Evolutionary conservation across 2,888 invertebrate species (phyloP).

Genomic region (Eristalis arbustorum): DNA sequence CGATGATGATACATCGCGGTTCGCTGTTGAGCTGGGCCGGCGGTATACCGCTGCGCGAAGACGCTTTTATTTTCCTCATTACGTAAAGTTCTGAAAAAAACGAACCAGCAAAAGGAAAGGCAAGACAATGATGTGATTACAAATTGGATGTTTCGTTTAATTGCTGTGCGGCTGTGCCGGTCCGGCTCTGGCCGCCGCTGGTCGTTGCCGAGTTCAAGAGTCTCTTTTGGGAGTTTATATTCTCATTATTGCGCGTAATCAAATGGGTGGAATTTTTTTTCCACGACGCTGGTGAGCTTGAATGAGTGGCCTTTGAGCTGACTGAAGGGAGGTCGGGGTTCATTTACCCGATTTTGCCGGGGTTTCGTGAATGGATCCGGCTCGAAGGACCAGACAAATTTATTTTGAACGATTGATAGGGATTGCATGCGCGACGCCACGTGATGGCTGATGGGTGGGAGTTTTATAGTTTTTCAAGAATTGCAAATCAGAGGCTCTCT

Average conservation of each 20-base stretch:
- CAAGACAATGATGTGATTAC: not conserved
- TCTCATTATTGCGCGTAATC: not conserved
- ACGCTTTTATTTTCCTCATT: slow-evolving; percentile 39
- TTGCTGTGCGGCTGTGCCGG: not conserved
- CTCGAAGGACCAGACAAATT: not conserved
- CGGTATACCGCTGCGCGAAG: slow-evolving; percentile 28
- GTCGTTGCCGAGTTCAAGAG: not conserved
- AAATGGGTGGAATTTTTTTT: not conserved
- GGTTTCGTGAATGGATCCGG: not conserved
- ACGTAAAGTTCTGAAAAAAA: slow-evolving; percentile 2
- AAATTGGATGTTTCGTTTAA: slow-evolving; percentile 6
- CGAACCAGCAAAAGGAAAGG: not conserved
- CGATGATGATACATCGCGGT: not conserved
- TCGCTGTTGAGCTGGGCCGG: not conserved
- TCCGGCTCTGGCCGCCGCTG: not conserved
- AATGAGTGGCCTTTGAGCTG: not conserved
- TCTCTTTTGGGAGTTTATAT: not conserved
- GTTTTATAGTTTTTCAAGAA: too few relatives aligned
- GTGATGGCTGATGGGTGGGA: too few relatives aligned
- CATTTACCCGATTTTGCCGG: not conserved
- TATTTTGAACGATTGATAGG: not conserved
- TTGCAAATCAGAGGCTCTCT: too few relatives aligned
- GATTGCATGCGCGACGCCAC: too few relatives aligned
- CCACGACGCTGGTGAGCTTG: not conserved
- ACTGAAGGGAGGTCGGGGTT: not conserved